Evolutionary conservation across 2,888 invertebrate genomes (phyloP).

Genomic region (Temnothorax rugatulus): DNA sequence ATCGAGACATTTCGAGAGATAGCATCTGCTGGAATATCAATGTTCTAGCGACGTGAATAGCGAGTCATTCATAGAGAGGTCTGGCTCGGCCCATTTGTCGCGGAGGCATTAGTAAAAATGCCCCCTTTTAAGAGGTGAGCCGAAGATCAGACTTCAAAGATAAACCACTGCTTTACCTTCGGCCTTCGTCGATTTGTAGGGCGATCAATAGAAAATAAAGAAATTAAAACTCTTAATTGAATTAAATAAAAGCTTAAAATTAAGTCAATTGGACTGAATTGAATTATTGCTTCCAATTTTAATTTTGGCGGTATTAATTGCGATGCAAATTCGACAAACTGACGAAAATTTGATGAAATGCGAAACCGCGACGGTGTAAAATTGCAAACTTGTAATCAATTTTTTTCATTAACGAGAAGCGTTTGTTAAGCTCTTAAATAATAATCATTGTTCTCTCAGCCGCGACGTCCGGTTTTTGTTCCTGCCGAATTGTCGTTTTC

Average conservation of each 20-base stretch:
- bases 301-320: background rate
- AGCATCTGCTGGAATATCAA: constrained; percentile 52
- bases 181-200: background rate
- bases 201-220: background rate
- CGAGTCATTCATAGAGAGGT: constrained; percentile 53
- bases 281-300: background rate
- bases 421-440: background rate
- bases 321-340: background rate
- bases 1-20: constrained; percentile 38
- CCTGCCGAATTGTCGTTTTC: constrained; percentile 26
- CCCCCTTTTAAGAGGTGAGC: constrained; percentile 20
- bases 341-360: background rate
- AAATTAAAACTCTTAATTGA: background rate
- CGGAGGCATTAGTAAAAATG: constrained; percentile 30
- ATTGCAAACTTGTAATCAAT: background rate
- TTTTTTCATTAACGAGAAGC: background rate
- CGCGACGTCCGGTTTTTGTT: constrained; percentile 25
- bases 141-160: constrained; percentile 2
- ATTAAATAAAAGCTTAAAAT: background rate
- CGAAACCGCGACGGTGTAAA: background rate
- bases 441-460: background rate
- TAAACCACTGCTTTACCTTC: background rate
- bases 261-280: background rate
- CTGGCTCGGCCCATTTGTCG: constrained; percentile 39
- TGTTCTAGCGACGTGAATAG: constrained; percentile 49